phyloP scores from a whole-genome alignment of 2,888 invertebrate species.

The Plagiodera versicolora region DNA sequence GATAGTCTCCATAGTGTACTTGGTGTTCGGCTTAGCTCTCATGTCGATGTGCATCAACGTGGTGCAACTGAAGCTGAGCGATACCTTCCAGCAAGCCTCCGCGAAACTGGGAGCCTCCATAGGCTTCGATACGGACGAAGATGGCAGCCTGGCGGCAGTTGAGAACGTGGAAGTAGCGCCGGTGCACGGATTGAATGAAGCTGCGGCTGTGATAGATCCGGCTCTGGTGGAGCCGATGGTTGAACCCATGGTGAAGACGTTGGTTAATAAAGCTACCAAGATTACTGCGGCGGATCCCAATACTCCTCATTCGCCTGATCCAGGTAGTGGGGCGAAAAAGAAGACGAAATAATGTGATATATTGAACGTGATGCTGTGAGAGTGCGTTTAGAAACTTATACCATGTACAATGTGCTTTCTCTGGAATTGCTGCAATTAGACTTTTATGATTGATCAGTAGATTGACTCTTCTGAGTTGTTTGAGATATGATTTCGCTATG shows the following conservation, averaged over 20 bases:
- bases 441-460: no score
- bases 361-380: not conserved
- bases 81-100: constrained; percentile 82
- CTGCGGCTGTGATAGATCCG: not conserved
- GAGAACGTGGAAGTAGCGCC: constrained; percentile 10
- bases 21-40: constrained; percentile 91
- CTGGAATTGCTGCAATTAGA: no score
- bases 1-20: constrained; percentile 89
- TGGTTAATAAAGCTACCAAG: not conserved
- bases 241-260: not conserved
- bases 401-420: no score
- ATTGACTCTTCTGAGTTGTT: no score
- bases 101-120: constrained; percentile 84
- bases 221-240: not conserved
- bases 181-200: not conserved
- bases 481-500: no score
- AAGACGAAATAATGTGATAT: not conserved
- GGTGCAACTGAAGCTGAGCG: constrained; percentile 77
- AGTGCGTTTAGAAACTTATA: not conserved
- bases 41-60: constrained; percentile 98
- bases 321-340: not conserved
- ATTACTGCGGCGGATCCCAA: not conserved
- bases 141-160: not conserved
- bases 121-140: constrained; percentile 4
- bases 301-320: not conserved